Evolutionary conservation across 2,797 vertebrate species (phyloP).

Genomic region (Gallinago nigripennis): DNA sequence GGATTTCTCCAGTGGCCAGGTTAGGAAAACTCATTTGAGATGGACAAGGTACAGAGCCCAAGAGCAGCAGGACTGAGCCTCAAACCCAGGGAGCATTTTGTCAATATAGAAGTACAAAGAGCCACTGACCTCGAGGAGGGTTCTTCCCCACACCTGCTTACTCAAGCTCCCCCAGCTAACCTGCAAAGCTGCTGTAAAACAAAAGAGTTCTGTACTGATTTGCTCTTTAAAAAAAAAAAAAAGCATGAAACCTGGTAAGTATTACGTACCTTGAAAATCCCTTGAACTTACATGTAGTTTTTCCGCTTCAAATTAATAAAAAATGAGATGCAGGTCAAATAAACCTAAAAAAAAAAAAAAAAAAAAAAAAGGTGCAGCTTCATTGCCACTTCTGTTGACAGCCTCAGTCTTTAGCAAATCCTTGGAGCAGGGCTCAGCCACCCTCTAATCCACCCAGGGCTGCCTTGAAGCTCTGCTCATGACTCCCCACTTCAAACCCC

Average conservation of each 20-base stretch:
- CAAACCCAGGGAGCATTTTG: neutral
- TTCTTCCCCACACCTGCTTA: neutral
- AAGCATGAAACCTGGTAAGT: fast-evolving
- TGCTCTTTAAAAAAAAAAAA: neutral
- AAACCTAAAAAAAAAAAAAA: neutral
- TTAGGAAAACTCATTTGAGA: neutral
- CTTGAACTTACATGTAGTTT: neutral
- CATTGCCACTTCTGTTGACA: neutral
- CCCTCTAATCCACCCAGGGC: neutral
- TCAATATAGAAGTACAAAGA: neutral
- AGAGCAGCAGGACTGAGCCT: neutral
- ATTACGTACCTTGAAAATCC: neutral
- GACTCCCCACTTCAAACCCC: neutral
- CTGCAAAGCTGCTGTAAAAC: neutral
- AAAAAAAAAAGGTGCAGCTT: neutral
- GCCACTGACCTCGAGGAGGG: neutral
- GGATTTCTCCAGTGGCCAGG: neutral
- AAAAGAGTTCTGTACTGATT: neutral
- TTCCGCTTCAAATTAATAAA: neutral
- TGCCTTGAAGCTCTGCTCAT: neutral
- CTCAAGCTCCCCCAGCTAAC: neutral
- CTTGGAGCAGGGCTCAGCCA: neutral
- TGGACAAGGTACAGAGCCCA: neutral
- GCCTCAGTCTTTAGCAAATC: neutral
- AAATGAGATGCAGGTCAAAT: neutral